A percentile compares a stretch with the other conserved stretches of the same genome.
Conservation (phyloP, 2,797 vertebrate genomes). For the Rhinoraja longicauda region DNA sequence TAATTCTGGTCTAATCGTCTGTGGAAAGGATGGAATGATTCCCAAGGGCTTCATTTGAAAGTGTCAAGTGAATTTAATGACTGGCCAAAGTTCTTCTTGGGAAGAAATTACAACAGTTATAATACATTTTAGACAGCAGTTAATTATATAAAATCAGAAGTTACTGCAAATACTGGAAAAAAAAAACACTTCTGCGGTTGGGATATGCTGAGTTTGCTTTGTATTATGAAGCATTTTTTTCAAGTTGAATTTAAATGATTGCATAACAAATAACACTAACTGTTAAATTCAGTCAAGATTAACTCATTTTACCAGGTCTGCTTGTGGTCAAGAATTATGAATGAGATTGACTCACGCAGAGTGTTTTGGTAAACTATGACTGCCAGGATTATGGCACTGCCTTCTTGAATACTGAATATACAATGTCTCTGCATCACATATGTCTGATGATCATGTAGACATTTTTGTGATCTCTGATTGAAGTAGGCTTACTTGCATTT, state of each 20-base stretch:
- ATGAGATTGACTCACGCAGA: background rate
- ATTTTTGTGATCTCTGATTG: slow-evolving; percentile 33
- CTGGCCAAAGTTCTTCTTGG: slow-evolving; percentile 52
- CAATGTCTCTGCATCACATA: slow-evolving; percentile 54
- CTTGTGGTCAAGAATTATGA: slow-evolving; percentile 36
- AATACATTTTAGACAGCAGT: slow-evolving; percentile 44
- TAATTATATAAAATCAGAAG: slow-evolving; percentile 46
- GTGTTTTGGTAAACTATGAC: slow-evolving; percentile 34
- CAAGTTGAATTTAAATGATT: slow-evolving; percentile 42
- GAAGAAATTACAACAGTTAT: slow-evolving; percentile 43
- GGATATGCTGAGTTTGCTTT: slow-evolving; percentile 47
- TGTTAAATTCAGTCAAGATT: slow-evolving; percentile 49
- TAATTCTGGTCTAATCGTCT: slow-evolving; percentile 50
- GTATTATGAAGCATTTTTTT: slow-evolving; percentile 47
- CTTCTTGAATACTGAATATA: slow-evolving; percentile 54
- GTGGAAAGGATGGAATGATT: slow-evolving; percentile 47
- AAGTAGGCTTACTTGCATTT: slow-evolving; percentile 27
- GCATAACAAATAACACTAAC: slow-evolving; percentile 45
- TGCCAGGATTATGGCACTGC: slow-evolving; percentile 50
- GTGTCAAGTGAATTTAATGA: slow-evolving; percentile 45
- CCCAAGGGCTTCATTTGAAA: slow-evolving; percentile 50
- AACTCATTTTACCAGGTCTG: slow-evolving; percentile 49
- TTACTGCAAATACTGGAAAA: slow-evolving; percentile 55
- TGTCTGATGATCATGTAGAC: slow-evolving; percentile 42
- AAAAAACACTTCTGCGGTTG: slow-evolving; percentile 48